These are phyloP conservation scores for Lepidothrix coronata DNA, from an alignment of 2,113 vertebrate species.

Conservation along the genomic window DNA sequence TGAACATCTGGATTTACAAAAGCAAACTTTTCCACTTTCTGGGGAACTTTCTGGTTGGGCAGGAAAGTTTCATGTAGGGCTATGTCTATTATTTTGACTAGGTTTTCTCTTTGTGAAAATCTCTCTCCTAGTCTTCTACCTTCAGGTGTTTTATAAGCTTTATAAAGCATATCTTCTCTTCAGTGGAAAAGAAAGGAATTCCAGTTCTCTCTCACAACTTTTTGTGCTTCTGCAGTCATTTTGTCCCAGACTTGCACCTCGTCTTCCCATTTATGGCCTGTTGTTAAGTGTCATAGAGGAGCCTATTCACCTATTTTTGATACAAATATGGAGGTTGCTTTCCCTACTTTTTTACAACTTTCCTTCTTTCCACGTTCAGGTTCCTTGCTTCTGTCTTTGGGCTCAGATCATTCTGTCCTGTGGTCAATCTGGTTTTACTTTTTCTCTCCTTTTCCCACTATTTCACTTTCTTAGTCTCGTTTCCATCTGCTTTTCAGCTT, in stretches of 20 bases:
- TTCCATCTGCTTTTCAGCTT: not conserved
- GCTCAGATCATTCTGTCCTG: not conserved
- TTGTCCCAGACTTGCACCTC: not conserved
- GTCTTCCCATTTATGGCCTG: not conserved
- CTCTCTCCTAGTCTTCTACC: not conserved
- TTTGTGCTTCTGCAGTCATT: not conserved
- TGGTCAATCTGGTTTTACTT: not conserved
- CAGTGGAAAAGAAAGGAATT: not conserved
- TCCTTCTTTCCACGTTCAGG: not conserved
- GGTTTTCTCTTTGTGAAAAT: not conserved
- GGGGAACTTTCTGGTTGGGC: not conserved
- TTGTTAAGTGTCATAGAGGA: not conserved
- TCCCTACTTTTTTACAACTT: not conserved
- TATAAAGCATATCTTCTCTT: not conserved
- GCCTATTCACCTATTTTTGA: not conserved
- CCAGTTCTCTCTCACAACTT: not conserved
- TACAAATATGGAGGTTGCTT: not conserved
- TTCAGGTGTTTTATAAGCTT: not conserved
- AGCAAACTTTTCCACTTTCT: not conserved
- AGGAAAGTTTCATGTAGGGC: not conserved
- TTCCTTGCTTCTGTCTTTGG: not conserved
- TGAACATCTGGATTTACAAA: not conserved
- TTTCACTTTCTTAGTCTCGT: not conserved
- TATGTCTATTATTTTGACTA: not conserved
- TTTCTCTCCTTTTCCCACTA: not conserved